Evolutionary conservation across 2,888 invertebrate genomes (phyloP), one percentile per base, ranked within the genome.

Genomic region (Mimumesa dahlbomi): DNA sequence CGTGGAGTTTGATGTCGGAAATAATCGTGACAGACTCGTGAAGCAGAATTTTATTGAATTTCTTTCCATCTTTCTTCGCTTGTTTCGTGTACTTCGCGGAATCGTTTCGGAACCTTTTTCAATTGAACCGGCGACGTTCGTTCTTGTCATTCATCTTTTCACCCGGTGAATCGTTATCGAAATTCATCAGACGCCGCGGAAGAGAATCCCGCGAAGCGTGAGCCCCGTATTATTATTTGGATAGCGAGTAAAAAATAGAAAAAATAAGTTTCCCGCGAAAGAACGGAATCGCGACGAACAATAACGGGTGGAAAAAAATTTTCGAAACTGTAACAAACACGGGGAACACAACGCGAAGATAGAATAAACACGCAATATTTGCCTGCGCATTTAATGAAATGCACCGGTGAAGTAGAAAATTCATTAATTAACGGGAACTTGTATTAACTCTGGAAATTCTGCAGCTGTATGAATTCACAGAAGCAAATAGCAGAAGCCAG

Each of bases 401-500:
- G 9, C 25, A 13, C 6, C 13, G 9, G 4, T 14, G 11, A 11
- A 14, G 13, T 18, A 22, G 29, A n/a, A 53, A 54, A 54, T 62
- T 46, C 46, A 16, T 46, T 40, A 61, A 61, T 38, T 45, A 53
- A 36, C 11, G 50, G 21, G n/a, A n/a, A n/a, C n/a, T n/a, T n/a
- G n/a, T n/a, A n/a, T n/a, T n/a, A n/a, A n/a, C n/a, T n/a, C n/a
- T 1, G 1, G 11, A 50, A 58, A 54, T 49, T 43, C 1, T 22
- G 34, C 14, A 25, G 7, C 7, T 7, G 21, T 7, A 22, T 57
- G 16, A 19, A 29, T n/a, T 11, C 5, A 13, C 9, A 11, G 16
- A 3, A n/a, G 19, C 14, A 48, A 68, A 68, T 46, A 68, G 31
- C 48, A 19, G 16, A 19, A 70, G 50, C 13, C 53, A 14, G 45